Percentiles rank a stretch among this genome's conserved stretches.
Conservation (phyloP, 2,797 vertebrate genomes). For the Tamandua tetradactyla region DNA sequence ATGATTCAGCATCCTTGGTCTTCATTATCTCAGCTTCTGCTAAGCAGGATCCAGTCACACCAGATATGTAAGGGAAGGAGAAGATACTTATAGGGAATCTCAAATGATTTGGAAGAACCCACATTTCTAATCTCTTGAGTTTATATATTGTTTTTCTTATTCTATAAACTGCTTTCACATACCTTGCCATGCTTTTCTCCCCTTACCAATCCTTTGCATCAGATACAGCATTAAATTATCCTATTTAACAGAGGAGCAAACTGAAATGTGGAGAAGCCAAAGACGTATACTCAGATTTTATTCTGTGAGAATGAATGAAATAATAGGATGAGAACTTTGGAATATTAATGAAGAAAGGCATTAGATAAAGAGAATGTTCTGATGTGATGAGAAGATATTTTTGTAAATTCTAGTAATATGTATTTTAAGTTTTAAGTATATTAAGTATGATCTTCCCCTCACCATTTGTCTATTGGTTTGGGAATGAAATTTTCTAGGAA, state of each 20-base stretch:
- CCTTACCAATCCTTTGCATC: not conserved
- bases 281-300: no score
- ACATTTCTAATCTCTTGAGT: not conserved
- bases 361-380: not conserved
- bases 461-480: not conserved
- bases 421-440: not conserved
- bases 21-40: not conserved
- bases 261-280: not conserved
- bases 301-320: not conserved
- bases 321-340: not conserved
- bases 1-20: not conserved
- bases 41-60: not conserved
- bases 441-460: not conserved
- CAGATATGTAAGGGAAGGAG: accelerated
- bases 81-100: not conserved
- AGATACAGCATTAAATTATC: not conserved
- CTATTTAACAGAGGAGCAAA: not conserved
- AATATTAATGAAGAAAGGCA: not conserved
- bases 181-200: not conserved
- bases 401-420: not conserved
- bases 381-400: not conserved
- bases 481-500: not conserved
- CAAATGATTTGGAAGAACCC: not conserved
- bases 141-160: not conserved
- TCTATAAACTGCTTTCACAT: not conserved